Conservation (phyloP, 2,888 invertebrate species). For the Parnassius orleans region DNA sequence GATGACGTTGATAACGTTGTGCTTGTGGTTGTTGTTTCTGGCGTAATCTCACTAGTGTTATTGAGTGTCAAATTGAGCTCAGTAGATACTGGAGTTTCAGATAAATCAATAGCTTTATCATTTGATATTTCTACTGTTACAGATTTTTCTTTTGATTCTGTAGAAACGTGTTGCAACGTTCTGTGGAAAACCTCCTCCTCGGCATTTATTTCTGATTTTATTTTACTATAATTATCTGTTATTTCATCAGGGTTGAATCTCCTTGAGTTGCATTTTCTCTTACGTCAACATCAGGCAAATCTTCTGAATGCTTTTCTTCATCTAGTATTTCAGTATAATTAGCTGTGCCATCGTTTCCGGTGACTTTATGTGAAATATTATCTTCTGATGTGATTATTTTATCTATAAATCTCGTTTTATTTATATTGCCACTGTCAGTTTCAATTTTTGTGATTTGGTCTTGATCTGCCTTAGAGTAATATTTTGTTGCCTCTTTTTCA, state of each 20-base stretch:
- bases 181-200: slow-evolving; percentile 19
- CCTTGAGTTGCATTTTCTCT: slow-evolving; percentile 51
- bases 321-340: neutral
- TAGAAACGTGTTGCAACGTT: slow-evolving; percentile 4
- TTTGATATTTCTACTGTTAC: slow-evolving; percentile 47
- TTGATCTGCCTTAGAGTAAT: neutral
- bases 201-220: slow-evolving; percentile 43
- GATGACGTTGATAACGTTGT: slow-evolving; percentile 47
- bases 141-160: slow-evolving; percentile 35
- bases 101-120: slow-evolving; percentile 47
- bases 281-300: slow-evolving; percentile 34
- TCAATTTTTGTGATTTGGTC: neutral
- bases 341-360: neutral
- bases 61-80: slow-evolving; percentile 1
- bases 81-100: slow-evolving; percentile 41
- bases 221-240: slow-evolving; percentile 39
- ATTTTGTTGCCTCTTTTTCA: neutral
- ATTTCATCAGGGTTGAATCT: neutral
- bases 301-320: neutral
- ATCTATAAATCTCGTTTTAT: neutral
- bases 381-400: neutral
- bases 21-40: slow-evolving; percentile 56
- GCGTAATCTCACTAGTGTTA: slow-evolving; percentile 22
- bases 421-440: neutral
- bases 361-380: neutral